A percentile compares a stretch with the other conserved stretches of the same genome.
These are phyloP conservation scores for Hylyphantes graminicola DNA, from an alignment of 1,140 invertebrate genomes.

Conservation along the genomic window DNA sequence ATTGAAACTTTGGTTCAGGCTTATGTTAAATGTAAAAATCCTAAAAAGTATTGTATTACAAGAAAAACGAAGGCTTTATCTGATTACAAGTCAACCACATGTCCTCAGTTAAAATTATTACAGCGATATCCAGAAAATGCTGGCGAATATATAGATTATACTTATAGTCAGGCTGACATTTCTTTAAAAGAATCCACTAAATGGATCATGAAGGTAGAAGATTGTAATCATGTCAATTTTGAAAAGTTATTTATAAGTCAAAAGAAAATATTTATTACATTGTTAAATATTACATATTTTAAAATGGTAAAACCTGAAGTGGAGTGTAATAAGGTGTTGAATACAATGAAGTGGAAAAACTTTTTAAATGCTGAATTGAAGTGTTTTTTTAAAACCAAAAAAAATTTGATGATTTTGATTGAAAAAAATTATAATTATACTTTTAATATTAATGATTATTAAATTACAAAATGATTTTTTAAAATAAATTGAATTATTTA, in stretches of 20 bases:
- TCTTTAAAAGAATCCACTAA: neutral
- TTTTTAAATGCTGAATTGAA: slow-evolving; percentile 30
- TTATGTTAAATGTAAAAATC: slow-evolving; percentile 23
- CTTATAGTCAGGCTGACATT: slow-evolving; percentile 9
- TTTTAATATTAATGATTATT: slow-evolving; percentile 6
- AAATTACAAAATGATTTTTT: neutral
- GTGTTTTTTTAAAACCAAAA: neutral
- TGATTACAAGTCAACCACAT: slow-evolving; percentile 24
- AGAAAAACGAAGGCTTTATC: slow-evolving; percentile 1
- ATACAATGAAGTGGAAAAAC: slow-evolving; percentile 24
- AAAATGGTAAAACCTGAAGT: neutral
- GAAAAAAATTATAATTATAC: slow-evolving; percentile 13
- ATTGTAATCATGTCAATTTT: slow-evolving; percentile 10
- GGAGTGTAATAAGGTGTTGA: slow-evolving; percentile 4
- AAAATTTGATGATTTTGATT: slow-evolving; percentile 6
- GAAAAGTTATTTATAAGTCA: slow-evolving; percentile 33
- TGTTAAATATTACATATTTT: slow-evolving; percentile 21
- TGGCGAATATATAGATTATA: slow-evolving; percentile 16
- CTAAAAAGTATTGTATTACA: slow-evolving; percentile 1
- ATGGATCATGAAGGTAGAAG: slow-evolving; percentile 10
- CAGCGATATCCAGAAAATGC: neutral
- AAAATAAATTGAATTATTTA: neutral
- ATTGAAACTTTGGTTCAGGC: slow-evolving; percentile 1
- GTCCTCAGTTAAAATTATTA: slow-evolving; percentile 10
- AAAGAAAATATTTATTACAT: slow-evolving; percentile 9